These are phyloP conservation scores for Tyria jacobaeae DNA, from an alignment of 2,888 invertebrate genomes.

Conservation along the genomic window DNA sequence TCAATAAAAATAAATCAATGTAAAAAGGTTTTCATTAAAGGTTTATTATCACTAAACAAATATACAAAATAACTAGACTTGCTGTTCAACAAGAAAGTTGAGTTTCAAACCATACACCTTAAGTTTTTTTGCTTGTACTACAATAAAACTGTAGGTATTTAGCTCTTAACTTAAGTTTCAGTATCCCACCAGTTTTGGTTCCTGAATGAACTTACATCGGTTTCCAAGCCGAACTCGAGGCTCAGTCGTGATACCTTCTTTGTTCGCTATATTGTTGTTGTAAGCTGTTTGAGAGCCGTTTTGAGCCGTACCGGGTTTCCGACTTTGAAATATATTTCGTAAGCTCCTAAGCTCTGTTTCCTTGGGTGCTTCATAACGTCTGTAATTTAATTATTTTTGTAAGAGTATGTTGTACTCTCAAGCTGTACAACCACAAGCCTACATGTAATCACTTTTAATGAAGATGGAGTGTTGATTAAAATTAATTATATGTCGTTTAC, in stretches of 20 bases:
- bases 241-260: conserved; percentile 13
- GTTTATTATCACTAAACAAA: too few species aligned
- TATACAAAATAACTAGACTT: too few species aligned
- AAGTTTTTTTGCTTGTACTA: background rate
- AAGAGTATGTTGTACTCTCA: background rate
- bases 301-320: background rate
- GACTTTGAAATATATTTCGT: conserved; percentile 13
- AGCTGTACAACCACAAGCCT: background rate
- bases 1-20: too few species aligned
- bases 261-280: conserved; percentile 13
- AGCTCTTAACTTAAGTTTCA: conserved; percentile 1
- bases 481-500: background rate
- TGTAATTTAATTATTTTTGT: background rate
- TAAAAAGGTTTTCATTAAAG: too few species aligned
- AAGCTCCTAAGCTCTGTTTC: background rate
- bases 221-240: conserved; percentile 2
- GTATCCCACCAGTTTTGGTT: background rate
- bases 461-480: background rate
- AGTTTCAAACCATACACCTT: background rate
- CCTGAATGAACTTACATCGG: background rate
- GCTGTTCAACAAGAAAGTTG: background rate
- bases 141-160: background rate
- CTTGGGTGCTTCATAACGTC: background rate
- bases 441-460: background rate
- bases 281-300: conserved; percentile 13